Evolutionary conservation across 2,113 vertebrate genomes (phyloP).

Genomic region (Nothoprocta perdicaria): DNA sequence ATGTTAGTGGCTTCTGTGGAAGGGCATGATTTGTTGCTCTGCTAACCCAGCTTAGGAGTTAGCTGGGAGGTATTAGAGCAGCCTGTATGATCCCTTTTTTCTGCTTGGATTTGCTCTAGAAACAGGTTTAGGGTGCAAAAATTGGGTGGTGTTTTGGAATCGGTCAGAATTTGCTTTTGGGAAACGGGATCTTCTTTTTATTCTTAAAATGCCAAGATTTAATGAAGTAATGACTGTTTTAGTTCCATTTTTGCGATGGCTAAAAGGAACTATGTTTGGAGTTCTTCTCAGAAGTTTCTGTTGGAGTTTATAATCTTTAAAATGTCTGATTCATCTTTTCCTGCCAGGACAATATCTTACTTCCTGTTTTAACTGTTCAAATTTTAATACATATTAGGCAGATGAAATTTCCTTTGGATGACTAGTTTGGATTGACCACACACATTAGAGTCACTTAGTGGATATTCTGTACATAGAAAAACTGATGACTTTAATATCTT

Average conservation of each 20-base stretch:
- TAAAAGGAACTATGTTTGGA: background rate
- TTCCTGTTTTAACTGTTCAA: background rate
- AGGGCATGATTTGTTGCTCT: background rate
- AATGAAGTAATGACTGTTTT: background rate
- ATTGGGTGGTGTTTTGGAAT: background rate
- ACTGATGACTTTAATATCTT: background rate
- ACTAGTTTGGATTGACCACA: background rate
- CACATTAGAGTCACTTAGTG: background rate
- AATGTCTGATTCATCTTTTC: background rate
- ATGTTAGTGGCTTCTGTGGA: background rate
- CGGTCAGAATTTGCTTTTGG: background rate
- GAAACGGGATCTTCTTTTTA: background rate
- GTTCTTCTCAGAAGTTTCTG: background rate
- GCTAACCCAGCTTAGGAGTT: background rate
- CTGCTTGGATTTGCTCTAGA: background rate
- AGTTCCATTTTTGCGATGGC: background rate
- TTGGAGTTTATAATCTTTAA: rapidly evolving
- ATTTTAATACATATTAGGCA: background rate
- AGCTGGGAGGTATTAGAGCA: background rate
- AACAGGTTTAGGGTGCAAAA: background rate
- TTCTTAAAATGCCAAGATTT: background rate
- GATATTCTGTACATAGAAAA: background rate
- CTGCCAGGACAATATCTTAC: background rate
- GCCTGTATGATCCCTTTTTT: background rate
- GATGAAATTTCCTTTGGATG: background rate